Evolutionary conservation across 2,113 vertebrate genomes (phyloP), one percentile per base, ranked within the genome.

Genomic region (Falco punctatus): DNA sequence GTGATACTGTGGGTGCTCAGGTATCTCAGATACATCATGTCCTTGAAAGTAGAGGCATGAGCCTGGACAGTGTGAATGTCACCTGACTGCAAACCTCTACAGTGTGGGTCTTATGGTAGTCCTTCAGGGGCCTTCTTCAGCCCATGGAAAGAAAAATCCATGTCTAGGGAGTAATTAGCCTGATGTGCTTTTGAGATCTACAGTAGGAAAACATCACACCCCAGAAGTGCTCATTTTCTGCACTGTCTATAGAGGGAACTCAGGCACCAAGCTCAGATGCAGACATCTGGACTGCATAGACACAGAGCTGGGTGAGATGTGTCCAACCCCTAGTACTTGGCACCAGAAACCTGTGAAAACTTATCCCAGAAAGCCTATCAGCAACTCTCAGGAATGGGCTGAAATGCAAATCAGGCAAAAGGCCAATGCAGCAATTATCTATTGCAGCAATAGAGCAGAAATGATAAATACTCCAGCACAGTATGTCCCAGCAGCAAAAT

Each of bases 311-410:
- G 35, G 65, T 69, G 81, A 96, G 65, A 44, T 40, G 52, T n/a
- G 27, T 82, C 70, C 73, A 95, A 22, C 2, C 18, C 11, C 35
- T 33, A 65, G 61, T 44, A 84, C 73, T 62, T 94, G 83, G 72
- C 81, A 81, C 57, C 69, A 81, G 70, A 71, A 66, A 90, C 71
- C 48, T 67, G 69, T 65, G 81, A 89, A 92, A 94, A 49, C 20
- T 81, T 93, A 81, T 48, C 28, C 65, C 92, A 94, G 83, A 91
- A 95, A 89, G 49, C 35, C 92, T 81, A 91, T 94, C 92, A 94
- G 86, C 70, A 94, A 8, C 57, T 65, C 81, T 46, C 65, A 87
- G 73, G 65, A 89, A 79, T 4, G 58, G 64, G 32, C 15, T 94
- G 91, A 91, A 94, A 89, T 19, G 62, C 27, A 65, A 32, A 89